Evolutionary conservation across 2,113 vertebrate genomes (phyloP), one percentile per base, ranked within the genome.

Genomic region (Blennius ocellaris): DNA sequence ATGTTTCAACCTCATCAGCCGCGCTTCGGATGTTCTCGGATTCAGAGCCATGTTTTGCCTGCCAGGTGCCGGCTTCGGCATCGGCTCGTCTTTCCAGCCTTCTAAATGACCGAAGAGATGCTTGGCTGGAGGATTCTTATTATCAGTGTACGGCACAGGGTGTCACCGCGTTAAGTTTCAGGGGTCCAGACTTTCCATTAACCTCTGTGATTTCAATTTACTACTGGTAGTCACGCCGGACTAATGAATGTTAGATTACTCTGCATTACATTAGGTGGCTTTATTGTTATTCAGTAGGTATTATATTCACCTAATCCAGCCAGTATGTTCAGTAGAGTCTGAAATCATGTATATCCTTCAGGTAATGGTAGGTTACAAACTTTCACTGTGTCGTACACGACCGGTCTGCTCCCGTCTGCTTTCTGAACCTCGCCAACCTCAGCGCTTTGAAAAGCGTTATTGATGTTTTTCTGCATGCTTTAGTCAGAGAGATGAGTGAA

Each of bases 121-220:
- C 80, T 71, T 17, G 37, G 55, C 57, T 72, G 73, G 59, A 80
- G 76, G 73, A 68, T 83, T 80, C 68, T 49, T 76, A 82, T 83
- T 72, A 81, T 88, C 64, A 11, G 55, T 81, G 72, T 80, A 49
- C 67, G 57, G 72, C 68, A 54, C 50, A 7, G 44, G 37, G 79
- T 79, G 80, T 86, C 80, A 81, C 62, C 14, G 51, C 53, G 37
- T 79, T 70, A 59, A 61, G 69, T 81, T 91, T 80, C 75, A 69
- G 87, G 67, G 82, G 88, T 85, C 73, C 69, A 74, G 80, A 75
- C 82, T 84, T 87, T 87, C 85, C 84, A 92, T 93, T 92, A 92
- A 92, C 90, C 90, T 81, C 44, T 69, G 54, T 76, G 86, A 92
- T 90, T 90, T 91, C 78, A 90, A 86, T 91, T 90, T 90, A 79